phyloP scores from a whole-genome alignment of 2,888 invertebrate species.

The Agonum fuliginosum region DNA sequence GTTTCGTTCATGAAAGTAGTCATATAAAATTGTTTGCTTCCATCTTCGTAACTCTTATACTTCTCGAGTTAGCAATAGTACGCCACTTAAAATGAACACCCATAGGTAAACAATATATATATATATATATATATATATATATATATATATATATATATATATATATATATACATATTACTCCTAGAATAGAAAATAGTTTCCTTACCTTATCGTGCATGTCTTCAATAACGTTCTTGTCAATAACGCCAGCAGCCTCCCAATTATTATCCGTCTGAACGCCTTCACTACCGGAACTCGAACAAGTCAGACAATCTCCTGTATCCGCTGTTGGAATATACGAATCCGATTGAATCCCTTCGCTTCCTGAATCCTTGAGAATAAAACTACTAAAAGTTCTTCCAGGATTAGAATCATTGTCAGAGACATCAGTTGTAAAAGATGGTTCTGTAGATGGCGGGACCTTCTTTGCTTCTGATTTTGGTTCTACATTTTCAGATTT shows the following conservation, averaged over 20 bases:
- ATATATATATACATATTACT: background rate
- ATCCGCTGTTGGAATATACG: conserved; percentile 65
- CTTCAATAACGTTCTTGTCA: conserved; percentile 77
- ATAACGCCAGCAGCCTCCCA: conserved; percentile 81
- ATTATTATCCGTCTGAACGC: conserved; percentile 61
- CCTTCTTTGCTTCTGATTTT: conserved; percentile 55
- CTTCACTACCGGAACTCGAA: conserved; percentile 68
- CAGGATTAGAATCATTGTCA: conserved; percentile 46
- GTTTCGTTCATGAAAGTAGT: no score
- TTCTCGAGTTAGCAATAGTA: no score
- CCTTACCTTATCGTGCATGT: conserved; percentile 83
- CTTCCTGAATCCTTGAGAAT: conserved; percentile 53
- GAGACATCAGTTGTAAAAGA: conserved; percentile 53
- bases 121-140: no score
- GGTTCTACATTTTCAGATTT: conserved; percentile 49
- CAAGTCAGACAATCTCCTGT: conserved; percentile 74
- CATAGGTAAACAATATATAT: no score
- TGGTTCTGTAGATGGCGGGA: conserved; percentile 2
- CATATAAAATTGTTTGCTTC: no score
- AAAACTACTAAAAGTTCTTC: conserved; percentile 49
- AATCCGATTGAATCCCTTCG: conserved; percentile 61
- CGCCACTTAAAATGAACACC: no score
- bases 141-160: no score
- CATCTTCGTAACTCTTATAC: no score
- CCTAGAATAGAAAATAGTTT: background rate